Conservation (phyloP, 2,797 vertebrate species). For the Sparidentex hasta region DNA sequence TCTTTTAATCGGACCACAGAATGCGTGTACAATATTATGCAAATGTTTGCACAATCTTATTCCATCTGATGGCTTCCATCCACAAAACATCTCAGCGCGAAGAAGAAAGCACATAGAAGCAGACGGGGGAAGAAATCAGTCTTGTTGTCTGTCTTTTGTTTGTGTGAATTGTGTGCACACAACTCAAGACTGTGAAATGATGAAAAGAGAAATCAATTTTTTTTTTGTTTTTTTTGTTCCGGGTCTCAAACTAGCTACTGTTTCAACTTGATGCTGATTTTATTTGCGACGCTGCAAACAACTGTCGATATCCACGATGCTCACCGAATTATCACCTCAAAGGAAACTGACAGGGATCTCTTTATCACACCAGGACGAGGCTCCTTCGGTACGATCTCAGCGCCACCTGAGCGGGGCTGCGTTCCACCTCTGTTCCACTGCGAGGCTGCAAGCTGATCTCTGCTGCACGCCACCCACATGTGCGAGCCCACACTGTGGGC, state of each 20-base stretch:
- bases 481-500: conserved; percentile 49
- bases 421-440: conserved; percentile 6
- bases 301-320: background rate
- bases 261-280: conserved; percentile 9
- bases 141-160: conserved; percentile 21
- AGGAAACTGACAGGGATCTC: background rate
- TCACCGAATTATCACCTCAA: conserved; percentile 1
- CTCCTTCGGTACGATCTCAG: conserved; percentile 17
- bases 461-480: conserved; percentile 49
- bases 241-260: background rate
- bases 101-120: background rate
- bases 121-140: background rate
- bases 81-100: conserved; percentile 17
- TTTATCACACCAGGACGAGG: background rate
- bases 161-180: conserved; percentile 3
- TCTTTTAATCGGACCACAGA: conserved; percentile 31
- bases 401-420: conserved; percentile 5
- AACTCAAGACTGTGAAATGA: background rate
- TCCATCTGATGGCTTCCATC: conserved; percentile 24
- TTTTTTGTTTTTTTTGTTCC: background rate
- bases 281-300: background rate
- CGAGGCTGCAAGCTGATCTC: conserved; percentile 11
- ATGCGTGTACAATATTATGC: conserved; percentile 24
- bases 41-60: conserved; percentile 34
- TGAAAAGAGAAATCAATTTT: conserved; percentile 20